phyloP scores from a whole-genome alignment of 2,888 invertebrate genomes.

The Conus canariensis region DNA sequence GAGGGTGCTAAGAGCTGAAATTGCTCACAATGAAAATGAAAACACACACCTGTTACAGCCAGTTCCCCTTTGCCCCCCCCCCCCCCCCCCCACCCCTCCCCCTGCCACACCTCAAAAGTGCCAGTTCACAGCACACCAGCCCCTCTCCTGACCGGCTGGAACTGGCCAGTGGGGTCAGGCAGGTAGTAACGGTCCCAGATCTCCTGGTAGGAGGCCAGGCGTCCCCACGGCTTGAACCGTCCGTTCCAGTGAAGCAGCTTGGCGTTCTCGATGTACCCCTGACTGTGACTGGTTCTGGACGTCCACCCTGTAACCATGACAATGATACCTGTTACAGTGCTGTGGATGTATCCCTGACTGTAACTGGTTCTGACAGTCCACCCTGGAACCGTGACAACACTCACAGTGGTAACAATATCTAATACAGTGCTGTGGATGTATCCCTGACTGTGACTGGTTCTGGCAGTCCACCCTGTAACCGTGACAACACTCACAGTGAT shows the following conservation, averaged over 20 bases:
- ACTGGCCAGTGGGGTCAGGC: slow-evolving; percentile 71
- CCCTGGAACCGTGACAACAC: not conserved
- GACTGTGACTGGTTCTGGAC: slow-evolving; percentile 72
- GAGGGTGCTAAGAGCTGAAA: not conserved
- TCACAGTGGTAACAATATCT: not conserved
- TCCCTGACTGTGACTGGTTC: no score
- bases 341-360: no score
- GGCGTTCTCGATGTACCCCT: slow-evolving; percentile 70
- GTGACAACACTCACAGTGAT: no score
- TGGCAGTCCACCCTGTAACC: no score
- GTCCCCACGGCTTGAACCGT: slow-evolving; percentile 77
- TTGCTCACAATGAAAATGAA: not conserved
- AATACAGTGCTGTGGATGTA: no score
- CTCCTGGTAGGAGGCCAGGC: slow-evolving; percentile 70
- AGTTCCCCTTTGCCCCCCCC: not conserved
- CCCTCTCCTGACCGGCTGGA: slow-evolving; percentile 59
- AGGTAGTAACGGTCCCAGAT: slow-evolving; percentile 78
- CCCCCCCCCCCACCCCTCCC: not conserved
- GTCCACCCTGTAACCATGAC: slow-evolving; percentile 67
- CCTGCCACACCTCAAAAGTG: not conserved
- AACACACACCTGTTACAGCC: not conserved
- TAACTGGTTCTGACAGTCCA: no score
- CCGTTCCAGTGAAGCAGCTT: slow-evolving; percentile 79
- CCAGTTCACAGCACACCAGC: not conserved
- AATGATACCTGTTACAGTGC: not conserved